These are phyloP conservation scores for Trissoscelio sp. DNA, from an alignment of 2,888 invertebrate genomes.

Conservation along the genomic window DNA sequence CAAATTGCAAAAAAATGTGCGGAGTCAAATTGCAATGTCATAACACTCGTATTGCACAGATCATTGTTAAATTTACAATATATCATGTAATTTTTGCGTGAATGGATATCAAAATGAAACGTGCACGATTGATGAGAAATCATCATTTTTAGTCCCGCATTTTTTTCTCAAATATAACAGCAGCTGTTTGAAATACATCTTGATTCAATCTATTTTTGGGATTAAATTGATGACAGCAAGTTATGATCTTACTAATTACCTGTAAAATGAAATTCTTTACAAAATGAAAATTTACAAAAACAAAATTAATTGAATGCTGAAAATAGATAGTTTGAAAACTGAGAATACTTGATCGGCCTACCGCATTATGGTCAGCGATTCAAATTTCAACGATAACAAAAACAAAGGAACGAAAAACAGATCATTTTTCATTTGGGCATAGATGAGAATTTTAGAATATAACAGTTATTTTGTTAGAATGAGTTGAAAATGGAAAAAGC, in stretches of 20 bases:
- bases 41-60: too few species aligned
- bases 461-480: slow-evolving; percentile 36
- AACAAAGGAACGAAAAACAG: slow-evolving; percentile 41
- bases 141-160: slow-evolving; percentile 33
- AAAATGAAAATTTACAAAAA: neutral
- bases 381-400: slow-evolving; percentile 41
- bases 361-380: slow-evolving; percentile 19
- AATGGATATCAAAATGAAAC: slow-evolving; percentile 31
- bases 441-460: slow-evolving; percentile 8
- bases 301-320: neutral
- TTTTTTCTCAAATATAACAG: slow-evolving; percentile 22
- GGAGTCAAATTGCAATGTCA: too few species aligned
- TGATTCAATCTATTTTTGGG: slow-evolving; percentile 47
- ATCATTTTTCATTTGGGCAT: slow-evolving; percentile 16
- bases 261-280: neutral
- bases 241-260: slow-evolving; percentile 30
- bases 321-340: slow-evolving; percentile 17
- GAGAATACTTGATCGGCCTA: slow-evolving; percentile 7
- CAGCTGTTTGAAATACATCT: slow-evolving; percentile 54
- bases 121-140: slow-evolving; percentile 54
- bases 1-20: too few species aligned
- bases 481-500: slow-evolving; percentile 9
- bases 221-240: slow-evolving; percentile 13
- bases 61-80: too few species aligned
- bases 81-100: slow-evolving; percentile 21